Percentiles rank a stretch among this genome's conserved stretches.
These are phyloP conservation scores for Xerus inauris DNA, from an alignment of 2,113 vertebrate genomes.

Conservation along the genomic window DNA sequence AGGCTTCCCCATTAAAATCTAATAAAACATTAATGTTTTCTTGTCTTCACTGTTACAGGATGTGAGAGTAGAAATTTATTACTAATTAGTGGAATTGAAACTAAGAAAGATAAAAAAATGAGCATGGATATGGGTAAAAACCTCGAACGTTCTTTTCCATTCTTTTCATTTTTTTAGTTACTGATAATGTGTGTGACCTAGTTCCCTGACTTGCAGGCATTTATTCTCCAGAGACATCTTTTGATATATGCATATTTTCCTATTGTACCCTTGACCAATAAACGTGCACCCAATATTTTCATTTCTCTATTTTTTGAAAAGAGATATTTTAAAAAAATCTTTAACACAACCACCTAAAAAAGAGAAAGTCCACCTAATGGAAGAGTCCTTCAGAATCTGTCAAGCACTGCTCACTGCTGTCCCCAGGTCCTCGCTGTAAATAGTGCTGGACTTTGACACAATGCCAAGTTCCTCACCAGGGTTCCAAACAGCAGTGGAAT, in stretches of 20 bases:
- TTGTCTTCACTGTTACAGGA: not conserved
- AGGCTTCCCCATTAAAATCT: not conserved
- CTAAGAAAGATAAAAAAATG: not conserved
- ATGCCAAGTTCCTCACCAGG: not conserved
- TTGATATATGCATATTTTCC: not conserved
- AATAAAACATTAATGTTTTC: not conserved
- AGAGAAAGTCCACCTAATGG: not conserved
- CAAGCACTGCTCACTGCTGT: not conserved
- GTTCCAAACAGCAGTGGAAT: not conserved
- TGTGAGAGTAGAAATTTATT: not conserved
- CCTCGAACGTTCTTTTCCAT: not conserved
- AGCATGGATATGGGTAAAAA: not conserved
- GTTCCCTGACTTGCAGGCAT: not conserved
- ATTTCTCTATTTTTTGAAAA: not conserved
- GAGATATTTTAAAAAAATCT: not conserved
- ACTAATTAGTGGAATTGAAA: not conserved
- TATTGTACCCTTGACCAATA: not conserved
- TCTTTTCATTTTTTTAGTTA: not conserved
- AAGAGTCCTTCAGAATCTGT: not conserved
- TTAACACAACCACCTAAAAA: not conserved
- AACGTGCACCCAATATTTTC: not conserved
- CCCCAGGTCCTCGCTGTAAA: not conserved
- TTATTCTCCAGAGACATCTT: conserved; percentile 7
- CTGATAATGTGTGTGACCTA: not conserved
- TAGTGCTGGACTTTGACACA: not conserved